A percentile compares a stretch with the other conserved stretches of the same genome.
Conservation (phyloP, 2,113 vertebrate species). For the Leucoraja erinaceus region DNA sequence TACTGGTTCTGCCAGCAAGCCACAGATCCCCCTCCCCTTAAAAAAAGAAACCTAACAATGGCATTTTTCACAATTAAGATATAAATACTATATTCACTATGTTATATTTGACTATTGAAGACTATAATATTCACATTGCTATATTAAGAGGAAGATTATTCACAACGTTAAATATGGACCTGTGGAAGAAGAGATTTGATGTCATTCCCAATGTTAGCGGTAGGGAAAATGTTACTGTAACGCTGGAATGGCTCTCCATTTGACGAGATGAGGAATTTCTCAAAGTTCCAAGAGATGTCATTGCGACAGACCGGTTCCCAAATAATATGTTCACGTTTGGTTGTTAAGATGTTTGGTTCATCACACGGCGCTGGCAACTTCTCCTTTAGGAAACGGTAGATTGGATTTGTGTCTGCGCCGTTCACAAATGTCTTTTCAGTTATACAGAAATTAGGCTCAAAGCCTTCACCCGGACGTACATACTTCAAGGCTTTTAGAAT, state of each 20-base stretch:
- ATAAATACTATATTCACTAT: not conserved
- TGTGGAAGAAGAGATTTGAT: conserved; percentile 70
- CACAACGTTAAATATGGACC: not conserved
- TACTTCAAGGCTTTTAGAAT: conserved; percentile 72
- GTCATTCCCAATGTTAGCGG: conserved; percentile 74
- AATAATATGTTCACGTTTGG: conserved; percentile 71
- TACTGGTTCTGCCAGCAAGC: too few relatives aligned
- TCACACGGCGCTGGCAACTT: conserved; percentile 70
- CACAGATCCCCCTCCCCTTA: too few relatives aligned
- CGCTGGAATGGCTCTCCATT: conserved; percentile 77
- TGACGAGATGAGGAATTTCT: conserved; percentile 80
- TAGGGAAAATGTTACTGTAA: conserved; percentile 78
- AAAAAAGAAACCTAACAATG: not conserved
- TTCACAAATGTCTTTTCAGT: conserved; percentile 90
- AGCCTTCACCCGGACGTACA: conserved; percentile 79
- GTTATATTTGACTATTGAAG: not conserved
- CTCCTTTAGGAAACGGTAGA: conserved; percentile 71
- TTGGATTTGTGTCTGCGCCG: conserved; percentile 69
- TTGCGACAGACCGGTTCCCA: conserved; percentile 82
- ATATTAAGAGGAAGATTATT: not conserved
- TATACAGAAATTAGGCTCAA: conserved; percentile 75
- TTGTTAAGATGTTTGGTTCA: conserved; percentile 63
- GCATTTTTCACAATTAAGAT: not conserved
- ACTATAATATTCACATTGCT: not conserved
- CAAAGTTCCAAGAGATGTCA: conserved; percentile 87